Base-by-base conservation (phyloP, 2,797 vertebrate species). In the Antennarius maculatus region DNA sequence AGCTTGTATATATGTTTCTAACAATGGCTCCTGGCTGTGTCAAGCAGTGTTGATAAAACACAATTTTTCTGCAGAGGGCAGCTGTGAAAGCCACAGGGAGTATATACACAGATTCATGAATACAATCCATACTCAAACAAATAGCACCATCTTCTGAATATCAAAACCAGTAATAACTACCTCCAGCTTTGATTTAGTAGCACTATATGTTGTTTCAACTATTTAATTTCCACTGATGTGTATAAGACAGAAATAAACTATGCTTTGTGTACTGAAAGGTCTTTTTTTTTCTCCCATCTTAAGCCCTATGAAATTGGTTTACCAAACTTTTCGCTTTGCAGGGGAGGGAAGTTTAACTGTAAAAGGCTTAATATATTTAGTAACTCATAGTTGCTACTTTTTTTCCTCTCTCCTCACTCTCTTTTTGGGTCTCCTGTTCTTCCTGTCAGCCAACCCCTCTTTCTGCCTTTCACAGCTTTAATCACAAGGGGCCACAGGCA, bases 71-170 rank as follows among this genome's bases (percentile, higher is more conserved):
- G 74, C 64, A 81, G 69, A 87, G 84, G 87, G 87, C 86, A 88
- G 84, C 84, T 86, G 86, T 67, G 80, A 79, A 84, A 88, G 86
- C 87, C 79, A 88, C 81, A 46, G 88, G 89, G 88, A 88, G 80
- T 82, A 88, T 86, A 89, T 86, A 88, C 91, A 90, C 78, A 88
- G 70, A 86, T 87, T 89, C 81, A 88, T 89, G 87, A 89, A 90
- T 82, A 88, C 81, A 86, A 89, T 89, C 86, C 90, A 91, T 91
- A 89, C 88, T 91, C 90, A 92, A 92, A 93, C 87, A 92, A 92
- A 93, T 89, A 91, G 88, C 88, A 89, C 86, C 90, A 86, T 92
- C 90, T 91, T 90, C 90, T 89, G 92, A 92, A 93, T 92, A 89
- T 76, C 79, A 80, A 91, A 90, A 91, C 88, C 85, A 83, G 79